phyloP scores from a whole-genome alignment of 2,888 invertebrate species.

The Oligia strigilis region DNA sequence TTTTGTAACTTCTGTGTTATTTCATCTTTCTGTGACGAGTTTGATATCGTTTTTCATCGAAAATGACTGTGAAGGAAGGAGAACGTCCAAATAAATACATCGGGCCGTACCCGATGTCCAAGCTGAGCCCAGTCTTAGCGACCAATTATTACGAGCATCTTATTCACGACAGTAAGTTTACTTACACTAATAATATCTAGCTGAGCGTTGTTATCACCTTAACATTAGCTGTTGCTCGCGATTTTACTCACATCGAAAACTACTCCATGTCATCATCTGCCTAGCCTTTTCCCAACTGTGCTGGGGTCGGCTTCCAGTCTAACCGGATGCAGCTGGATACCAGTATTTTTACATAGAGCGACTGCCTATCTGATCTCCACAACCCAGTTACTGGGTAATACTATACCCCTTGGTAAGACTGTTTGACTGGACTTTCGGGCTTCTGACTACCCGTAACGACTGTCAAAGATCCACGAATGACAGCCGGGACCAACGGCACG shows the following conservation, averaged over 20 bases:
- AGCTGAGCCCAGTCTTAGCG: constrained; percentile 23
- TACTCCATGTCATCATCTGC: background rate
- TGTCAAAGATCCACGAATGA: too few species aligned
- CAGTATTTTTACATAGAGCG: too few species aligned
- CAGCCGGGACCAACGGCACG: too few species aligned
- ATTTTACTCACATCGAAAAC: background rate
- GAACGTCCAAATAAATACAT: background rate
- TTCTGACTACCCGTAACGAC: too few species aligned
- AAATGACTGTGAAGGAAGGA: constrained; percentile 50
- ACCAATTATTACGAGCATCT: constrained; percentile 36
- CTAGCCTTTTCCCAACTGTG: too few species aligned
- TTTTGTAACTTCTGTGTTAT: background rate
- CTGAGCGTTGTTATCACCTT: background rate
- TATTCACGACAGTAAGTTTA: constrained; percentile 41
- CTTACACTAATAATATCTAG: background rate
- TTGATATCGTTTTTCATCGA: background rate
- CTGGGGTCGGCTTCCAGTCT: too few species aligned
- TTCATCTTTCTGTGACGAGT: constrained; percentile 3
- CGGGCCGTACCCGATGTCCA: constrained; percentile 10
- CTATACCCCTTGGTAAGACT: too few species aligned
- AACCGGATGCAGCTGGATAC: too few species aligned
- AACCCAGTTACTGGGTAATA: too few species aligned
- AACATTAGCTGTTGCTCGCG: background rate
- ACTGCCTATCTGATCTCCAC: too few species aligned
- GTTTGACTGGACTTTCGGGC: too few species aligned